phyloP scores from a whole-genome alignment of 2,113 vertebrate species.

The Scatophagus argus region DNA sequence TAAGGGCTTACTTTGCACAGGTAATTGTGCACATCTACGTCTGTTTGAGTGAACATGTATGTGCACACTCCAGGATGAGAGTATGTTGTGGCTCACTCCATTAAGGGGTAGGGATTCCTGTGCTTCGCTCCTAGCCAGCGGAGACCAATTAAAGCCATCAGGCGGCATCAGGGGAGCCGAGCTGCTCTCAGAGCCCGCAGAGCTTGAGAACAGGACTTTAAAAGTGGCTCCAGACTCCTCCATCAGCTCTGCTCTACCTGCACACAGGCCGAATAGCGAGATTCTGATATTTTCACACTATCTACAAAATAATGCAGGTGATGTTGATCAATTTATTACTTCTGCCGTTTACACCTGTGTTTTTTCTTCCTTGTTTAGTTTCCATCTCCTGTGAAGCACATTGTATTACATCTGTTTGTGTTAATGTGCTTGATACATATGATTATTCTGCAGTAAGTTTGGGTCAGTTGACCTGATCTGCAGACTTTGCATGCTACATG shows the following conservation, averaged over 20 bases:
- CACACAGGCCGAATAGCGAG: slow-evolving; percentile 1
- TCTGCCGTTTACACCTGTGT: background rate
- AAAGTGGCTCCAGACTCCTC: slow-evolving; percentile 48
- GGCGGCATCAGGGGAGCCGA: slow-evolving; percentile 44
- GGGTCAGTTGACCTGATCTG: background rate
- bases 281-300: slow-evolving; percentile 23
- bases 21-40: background rate
- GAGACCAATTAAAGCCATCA: slow-evolving; percentile 76
- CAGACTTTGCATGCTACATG: background rate
- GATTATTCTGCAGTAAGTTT: background rate
- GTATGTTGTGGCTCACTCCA: slow-evolving; percentile 47
- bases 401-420: background rate
- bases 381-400: background rate
- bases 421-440: background rate
- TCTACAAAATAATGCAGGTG: background rate
- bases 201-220: slow-evolving; percentile 53
- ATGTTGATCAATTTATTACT: background rate
- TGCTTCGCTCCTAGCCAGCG: slow-evolving; percentile 46
- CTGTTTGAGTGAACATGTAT: background rate
- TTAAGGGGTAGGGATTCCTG: slow-evolving; percentile 58
- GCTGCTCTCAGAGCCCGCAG: slow-evolving; percentile 50
- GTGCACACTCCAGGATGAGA: background rate
- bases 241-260: slow-evolving; percentile 35
- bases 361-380: background rate
- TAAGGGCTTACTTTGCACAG: slow-evolving; percentile 34